These are phyloP conservation scores for Archivesica marissinica DNA, from an alignment of 1,140 invertebrate genomes.

Conservation along the genomic window DNA sequence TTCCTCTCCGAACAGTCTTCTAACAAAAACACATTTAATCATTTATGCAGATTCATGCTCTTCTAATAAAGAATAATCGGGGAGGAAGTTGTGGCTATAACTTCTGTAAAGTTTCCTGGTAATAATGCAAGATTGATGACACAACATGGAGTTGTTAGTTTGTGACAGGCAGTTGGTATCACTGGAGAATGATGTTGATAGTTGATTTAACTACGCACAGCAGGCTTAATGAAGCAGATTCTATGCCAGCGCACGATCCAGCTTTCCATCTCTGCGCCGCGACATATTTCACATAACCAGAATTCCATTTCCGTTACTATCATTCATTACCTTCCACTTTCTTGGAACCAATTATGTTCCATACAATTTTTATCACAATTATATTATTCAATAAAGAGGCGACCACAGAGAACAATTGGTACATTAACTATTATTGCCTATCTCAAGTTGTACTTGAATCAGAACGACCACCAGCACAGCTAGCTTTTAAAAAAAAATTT, in stretches of 20 bases:
- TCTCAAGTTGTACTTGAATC: too few relatives aligned
- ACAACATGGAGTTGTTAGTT: not conserved
- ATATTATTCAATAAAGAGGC: not conserved
- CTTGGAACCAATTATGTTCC: not conserved
- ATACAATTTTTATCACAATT: not conserved
- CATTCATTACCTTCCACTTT: not conserved
- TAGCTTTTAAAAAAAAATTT: too few relatives aligned
- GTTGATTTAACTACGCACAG: not conserved
- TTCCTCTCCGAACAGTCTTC: not conserved
- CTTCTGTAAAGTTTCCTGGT: not conserved
- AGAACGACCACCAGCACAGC: too few relatives aligned
- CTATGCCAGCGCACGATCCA: not conserved
- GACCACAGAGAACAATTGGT: too few relatives aligned
- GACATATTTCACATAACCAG: not conserved
- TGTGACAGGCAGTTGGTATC: not conserved
- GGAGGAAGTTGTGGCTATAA: too few relatives aligned
- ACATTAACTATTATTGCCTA: too few relatives aligned
- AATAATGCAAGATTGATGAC: not conserved
- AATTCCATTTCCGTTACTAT: constrained; percentile 17
- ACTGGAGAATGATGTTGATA: not conserved
- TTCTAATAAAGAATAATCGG: too few relatives aligned
- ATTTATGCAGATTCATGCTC: not conserved
- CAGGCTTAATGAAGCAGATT: not conserved
- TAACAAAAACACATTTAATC: not conserved
- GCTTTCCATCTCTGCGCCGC: not conserved